Conservation (phyloP, 1,140 invertebrate species). For the Drosophila tsacasi region DNA sequence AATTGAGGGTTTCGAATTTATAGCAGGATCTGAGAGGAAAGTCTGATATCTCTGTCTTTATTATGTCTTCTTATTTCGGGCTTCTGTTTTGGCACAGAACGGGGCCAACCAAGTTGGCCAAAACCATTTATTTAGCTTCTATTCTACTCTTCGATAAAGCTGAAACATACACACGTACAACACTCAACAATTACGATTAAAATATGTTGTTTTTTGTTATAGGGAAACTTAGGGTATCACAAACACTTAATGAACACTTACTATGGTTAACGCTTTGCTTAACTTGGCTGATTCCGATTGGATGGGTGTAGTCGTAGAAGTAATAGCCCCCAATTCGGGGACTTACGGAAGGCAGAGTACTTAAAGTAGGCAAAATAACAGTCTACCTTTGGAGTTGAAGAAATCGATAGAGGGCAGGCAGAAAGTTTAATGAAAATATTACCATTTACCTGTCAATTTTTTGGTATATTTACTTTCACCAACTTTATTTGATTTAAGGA, state of each 20-base stretch:
- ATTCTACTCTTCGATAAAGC: constrained; percentile 17
- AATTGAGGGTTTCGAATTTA: not conserved
- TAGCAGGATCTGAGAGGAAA: constrained; percentile 41
- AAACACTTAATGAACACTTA: constrained; percentile 71
- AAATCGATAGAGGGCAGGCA: not conserved
- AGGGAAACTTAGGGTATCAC: constrained; percentile 62
- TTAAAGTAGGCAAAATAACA: constrained; percentile 8
- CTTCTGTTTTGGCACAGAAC: constrained; percentile 4
- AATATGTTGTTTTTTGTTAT: not conserved
- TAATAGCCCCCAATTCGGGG: not conserved
- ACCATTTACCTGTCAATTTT: not conserved
- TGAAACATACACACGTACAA: constrained; percentile 37
- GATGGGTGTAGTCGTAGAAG: constrained; percentile 14
- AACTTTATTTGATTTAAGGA: not conserved
- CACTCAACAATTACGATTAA: constrained; percentile 36
- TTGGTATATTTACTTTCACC: not conserved
- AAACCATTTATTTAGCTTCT: constrained; percentile 17
- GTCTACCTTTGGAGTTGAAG: not conserved
- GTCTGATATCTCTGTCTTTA: constrained; percentile 46
- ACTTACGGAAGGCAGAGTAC: constrained; percentile 18
- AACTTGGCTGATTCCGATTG: constrained; percentile 27
- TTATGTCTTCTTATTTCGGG: constrained; percentile 1
- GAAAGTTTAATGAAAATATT: constrained; percentile 2
- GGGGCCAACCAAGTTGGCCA: constrained; percentile 37
- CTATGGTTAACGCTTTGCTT: constrained; percentile 46